phyloP scores from a whole-genome alignment of 2,888 invertebrate genomes.

The Acronicta aceris region DNA sequence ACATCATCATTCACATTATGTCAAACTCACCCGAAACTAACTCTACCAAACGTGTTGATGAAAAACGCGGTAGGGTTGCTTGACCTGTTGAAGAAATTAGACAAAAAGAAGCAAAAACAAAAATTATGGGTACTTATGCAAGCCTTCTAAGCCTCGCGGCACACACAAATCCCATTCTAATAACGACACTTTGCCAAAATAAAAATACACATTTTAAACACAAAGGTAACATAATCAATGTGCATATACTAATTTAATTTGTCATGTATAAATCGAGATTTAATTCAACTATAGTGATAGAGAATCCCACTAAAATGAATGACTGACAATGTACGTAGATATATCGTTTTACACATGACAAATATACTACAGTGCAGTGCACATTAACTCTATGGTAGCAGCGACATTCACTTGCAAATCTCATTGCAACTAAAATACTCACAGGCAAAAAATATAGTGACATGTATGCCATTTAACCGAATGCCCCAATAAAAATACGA shows the following conservation, averaged over 20 bases:
- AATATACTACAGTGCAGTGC: slow-evolving; percentile 68
- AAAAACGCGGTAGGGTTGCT: slow-evolving; percentile 92
- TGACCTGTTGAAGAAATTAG: slow-evolving; percentile 92
- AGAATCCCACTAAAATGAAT: neutral
- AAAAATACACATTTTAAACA: slow-evolving; percentile 63
- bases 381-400: slow-evolving; percentile 63
- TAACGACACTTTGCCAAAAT: slow-evolving; percentile 63
- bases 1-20: slow-evolving; percentile 86
- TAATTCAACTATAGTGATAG: neutral
- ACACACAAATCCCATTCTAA: slow-evolving; percentile 77
- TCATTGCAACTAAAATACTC: slow-evolving; percentile 65
- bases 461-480: slow-evolving; percentile 64
- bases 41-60: slow-evolving; percentile 92
- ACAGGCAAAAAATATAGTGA: slow-evolving; percentile 61
- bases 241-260: slow-evolving; percentile 60
- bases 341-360: slow-evolving; percentile 65
- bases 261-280: slow-evolving; percentile 56
- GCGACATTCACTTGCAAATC: slow-evolving; percentile 72
- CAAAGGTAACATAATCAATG: slow-evolving; percentile 55
- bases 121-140: slow-evolving; percentile 77
- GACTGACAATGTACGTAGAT: neutral
- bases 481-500: slow-evolving; percentile 64
- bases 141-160: slow-evolving; percentile 76
- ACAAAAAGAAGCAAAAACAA: slow-evolving; percentile 85
- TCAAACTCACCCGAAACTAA: slow-evolving; percentile 93